phyloP scores from a whole-genome alignment of 1,140 invertebrate species.

The Hyphantria cunea region DNA sequence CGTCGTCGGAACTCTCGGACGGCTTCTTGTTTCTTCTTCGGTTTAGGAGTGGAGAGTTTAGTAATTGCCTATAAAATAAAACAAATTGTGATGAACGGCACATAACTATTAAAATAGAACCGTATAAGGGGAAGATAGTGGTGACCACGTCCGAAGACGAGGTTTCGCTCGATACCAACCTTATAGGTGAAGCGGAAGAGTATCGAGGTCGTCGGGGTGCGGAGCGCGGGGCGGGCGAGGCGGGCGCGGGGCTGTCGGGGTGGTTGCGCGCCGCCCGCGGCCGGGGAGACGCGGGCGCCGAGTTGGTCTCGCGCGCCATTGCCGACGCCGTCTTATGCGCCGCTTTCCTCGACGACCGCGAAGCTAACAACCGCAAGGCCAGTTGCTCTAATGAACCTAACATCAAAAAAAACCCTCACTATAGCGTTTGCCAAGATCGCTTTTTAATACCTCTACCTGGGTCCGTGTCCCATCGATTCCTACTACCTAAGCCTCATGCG shows the following conservation, averaged over 20 bases:
- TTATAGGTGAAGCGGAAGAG: slow-evolving; percentile 90
- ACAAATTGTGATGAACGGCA: no score
- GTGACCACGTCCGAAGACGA: no score
- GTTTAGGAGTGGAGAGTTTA: slow-evolving; percentile 91
- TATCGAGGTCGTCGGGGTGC: slow-evolving; percentile 85
- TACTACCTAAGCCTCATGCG: slow-evolving; percentile 24
- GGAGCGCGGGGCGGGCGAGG: slow-evolving; percentile 86
- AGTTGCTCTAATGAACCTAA: slow-evolving; percentile 71
- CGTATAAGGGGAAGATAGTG: no score
- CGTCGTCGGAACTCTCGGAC: slow-evolving; percentile 94
- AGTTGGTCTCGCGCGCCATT: slow-evolving; percentile 61
- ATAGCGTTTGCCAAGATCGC: neutral
- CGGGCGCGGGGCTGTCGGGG: slow-evolving; percentile 87
- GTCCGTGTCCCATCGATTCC: slow-evolving; percentile 6
- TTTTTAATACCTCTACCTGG: slow-evolving; percentile 2
- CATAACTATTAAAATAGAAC: no score
- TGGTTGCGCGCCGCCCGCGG: slow-evolving; percentile 85
- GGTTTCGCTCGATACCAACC: slow-evolving; percentile 48
- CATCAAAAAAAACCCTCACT: neutral
- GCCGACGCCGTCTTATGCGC: slow-evolving; percentile 23
- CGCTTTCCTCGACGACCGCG: slow-evolving; percentile 34
- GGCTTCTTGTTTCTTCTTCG: slow-evolving; percentile 88
- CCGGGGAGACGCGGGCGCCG: slow-evolving; percentile 82
- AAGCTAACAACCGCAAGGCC: slow-evolving; percentile 61
- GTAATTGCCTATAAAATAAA: slow-evolving; percentile 83